Base-by-base conservation (phyloP, 1,140 invertebrate genomes). In the Penaeus japonicus region DNA sequence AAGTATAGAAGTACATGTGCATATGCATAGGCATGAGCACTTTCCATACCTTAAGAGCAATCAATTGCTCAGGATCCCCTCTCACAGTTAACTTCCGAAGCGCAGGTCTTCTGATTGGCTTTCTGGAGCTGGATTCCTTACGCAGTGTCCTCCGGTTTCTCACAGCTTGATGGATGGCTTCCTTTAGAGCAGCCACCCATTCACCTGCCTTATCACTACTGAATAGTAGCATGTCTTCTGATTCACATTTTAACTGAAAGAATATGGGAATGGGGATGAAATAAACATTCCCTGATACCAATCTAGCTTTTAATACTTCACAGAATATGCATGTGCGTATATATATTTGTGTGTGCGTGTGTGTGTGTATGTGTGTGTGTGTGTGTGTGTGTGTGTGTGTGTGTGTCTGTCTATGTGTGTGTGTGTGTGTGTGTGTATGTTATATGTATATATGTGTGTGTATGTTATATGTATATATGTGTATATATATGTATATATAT, bases 81-180 rank as follows among this genome's bases (percentile, higher is more conserved):
- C 70, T 84, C 17, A 84, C 47, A 20, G 81, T 84, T 3, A 84
- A 35, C n/a, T 84, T 84, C n/a, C 81, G 73, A 5, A 89, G 70
- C 27, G 82, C 81, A 4, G 87, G 78, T 15, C 87, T 70, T 35
- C 87, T 39, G 24, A 89, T 47, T 20, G 87, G 87, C 32, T 78
- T 75, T 20, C 84, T 78, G 47, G 87, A 75, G 54, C 87, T 89
- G 59, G 87, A 89, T 30, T 89, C 87, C 62, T 89, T 89, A 22
- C 78, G 82, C 3, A 89, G 32, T 30, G 87, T 89, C n/a, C 62
- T 80, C n/a, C 87, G 84, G 39, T 89, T 89, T 0, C 59, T 73
- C 10, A 79, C 87, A n/a, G 87, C 87, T 20, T 75, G 47, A 53
- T 47, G 35, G 17, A 89, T 73, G 10, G 87, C 87, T 30, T 89